Evolutionary conservation across 2,113 vertebrate species (phyloP), one percentile per base, ranked within the genome.

Genomic region (Crotalus viridis): DNA sequence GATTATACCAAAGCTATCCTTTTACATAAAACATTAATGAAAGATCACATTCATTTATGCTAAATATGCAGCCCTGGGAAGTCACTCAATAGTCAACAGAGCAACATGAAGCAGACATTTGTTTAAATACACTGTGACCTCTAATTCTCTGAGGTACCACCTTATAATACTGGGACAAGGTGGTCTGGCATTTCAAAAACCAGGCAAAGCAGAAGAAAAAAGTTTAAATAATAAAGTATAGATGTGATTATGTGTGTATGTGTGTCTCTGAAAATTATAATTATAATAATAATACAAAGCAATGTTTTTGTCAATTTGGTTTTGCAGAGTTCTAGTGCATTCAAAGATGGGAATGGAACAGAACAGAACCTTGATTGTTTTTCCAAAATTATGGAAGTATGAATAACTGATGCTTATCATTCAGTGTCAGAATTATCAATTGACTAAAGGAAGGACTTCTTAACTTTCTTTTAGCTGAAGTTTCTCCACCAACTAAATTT

Each of bases 21-120:
- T 95, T 85, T 91, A 54, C 24, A 88, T 91, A 95, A 95, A 96
- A 87, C 5, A 59, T 13, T 57, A 85, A 26, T 39, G 51, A 85
- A n/a, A 93, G n/a, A 93, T 89, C 26, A 21, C 89, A 88, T 56
- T 56, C 10, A 19, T 33, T 91, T 85, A 6, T 74, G 21, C 59
- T 69, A 91, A 91, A 88, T 15, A 85, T 55, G 93, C 61, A 91
- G 86, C 52, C 93, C 56, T 90, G 54, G 85, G 94, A 74, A 2
- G 19, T 10, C 6, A 92, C 6, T 90, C 54, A 94, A 51, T 5
- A 89, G 52, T 39, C 74, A 81, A 43, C 74, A 39, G 74, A 81
- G 17, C 17, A 21, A 81, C 33, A 8, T 43, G 33, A 81, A 81
- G 33, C 33, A 81, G 74, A 81, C n/a, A 39, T 81, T 81, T 43